phyloP scores from a whole-genome alignment of 2,113 vertebrate species.

The Triplophysa tibetana region DNA sequence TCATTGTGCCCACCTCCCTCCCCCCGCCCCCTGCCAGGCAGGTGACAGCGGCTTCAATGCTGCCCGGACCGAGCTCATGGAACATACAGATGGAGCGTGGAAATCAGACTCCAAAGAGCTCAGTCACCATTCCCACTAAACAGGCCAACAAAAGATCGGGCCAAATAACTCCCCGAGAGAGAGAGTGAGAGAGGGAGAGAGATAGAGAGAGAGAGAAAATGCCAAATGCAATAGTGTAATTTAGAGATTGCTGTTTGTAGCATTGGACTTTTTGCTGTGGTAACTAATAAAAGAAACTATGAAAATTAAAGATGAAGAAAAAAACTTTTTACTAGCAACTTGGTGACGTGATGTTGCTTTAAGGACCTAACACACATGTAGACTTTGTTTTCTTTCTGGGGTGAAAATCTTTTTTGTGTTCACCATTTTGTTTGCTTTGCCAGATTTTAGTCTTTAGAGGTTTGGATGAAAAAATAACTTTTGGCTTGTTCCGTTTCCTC shows the following conservation, averaged over 20 bases:
- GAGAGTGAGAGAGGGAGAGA: slow-evolving; percentile 52
- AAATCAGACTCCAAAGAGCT: slow-evolving; percentile 93
- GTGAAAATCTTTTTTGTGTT: not conserved
- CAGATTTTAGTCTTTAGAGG: not conserved
- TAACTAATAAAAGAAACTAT: slow-evolving; percentile 73
- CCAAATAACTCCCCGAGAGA: slow-evolving; percentile 86
- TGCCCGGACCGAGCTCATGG: slow-evolving; percentile 93
- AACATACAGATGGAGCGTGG: slow-evolving; percentile 99
- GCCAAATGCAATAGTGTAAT: slow-evolving; percentile 92
- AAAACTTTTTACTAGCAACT: not conserved
- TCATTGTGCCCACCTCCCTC: slow-evolving; percentile 88
- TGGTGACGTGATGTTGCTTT: not conserved
- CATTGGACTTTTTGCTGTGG: slow-evolving; percentile 76
- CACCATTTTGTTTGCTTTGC: not conserved
- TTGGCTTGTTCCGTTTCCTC: not conserved
- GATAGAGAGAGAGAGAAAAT: slow-evolving; percentile 52
- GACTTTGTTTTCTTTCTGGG: not conserved
- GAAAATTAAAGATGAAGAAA: slow-evolving; percentile 58
- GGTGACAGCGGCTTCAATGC: slow-evolving; percentile 98
- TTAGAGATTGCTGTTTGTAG: slow-evolving; percentile 79
- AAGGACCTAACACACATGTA: slow-evolving; percentile 65
- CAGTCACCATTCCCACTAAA: slow-evolving; percentile 90
- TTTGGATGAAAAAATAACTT: not conserved
- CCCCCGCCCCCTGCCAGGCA: slow-evolving; percentile 89
- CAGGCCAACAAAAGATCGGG: slow-evolving; percentile 89